Conservation (phyloP, 1,140 invertebrate genomes). For the Cotesia chilonis region DNA sequence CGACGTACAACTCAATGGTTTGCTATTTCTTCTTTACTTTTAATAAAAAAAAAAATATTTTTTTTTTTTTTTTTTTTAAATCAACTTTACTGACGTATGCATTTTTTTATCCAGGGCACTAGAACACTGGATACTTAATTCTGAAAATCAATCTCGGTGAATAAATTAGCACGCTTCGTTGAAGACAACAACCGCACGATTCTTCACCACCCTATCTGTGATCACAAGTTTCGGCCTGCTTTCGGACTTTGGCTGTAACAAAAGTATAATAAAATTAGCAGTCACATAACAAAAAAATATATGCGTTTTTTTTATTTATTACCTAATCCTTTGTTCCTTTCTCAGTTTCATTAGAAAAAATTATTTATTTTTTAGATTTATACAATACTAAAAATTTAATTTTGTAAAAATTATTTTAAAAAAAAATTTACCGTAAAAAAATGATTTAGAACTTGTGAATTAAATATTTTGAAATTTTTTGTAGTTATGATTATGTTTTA, state of each 20-base stretch:
- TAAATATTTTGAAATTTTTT: too few species aligned
- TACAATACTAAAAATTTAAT: too few species aligned
- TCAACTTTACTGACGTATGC: not conserved
- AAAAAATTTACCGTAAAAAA: too few species aligned
- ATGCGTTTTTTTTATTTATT: slow-evolving; percentile 10
- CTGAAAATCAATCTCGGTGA: slow-evolving; percentile 47
- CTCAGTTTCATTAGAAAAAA: not conserved
- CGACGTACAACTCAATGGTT: slow-evolving; percentile 41
- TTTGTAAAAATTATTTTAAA: too few species aligned
- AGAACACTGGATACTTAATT: slow-evolving; percentile 55
- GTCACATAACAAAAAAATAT: slow-evolving; percentile 58
- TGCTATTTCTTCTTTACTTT: not conserved
- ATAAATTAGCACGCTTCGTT: slow-evolving; percentile 49
- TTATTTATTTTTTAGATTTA: too few species aligned
- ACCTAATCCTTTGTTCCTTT: not conserved
- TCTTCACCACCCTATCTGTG: slow-evolving; percentile 63
- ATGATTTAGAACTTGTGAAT: too few species aligned
- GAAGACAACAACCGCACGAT: slow-evolving; percentile 64
- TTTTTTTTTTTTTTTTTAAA: not conserved
- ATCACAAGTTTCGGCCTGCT: slow-evolving; percentile 64
- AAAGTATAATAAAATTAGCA: slow-evolving; percentile 64
- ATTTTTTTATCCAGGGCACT: slow-evolving; percentile 25
- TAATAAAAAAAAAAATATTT: not conserved
- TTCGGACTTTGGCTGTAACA: slow-evolving; percentile 63
- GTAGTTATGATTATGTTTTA: too few species aligned